Conservation (phyloP, 2,797 vertebrate genomes). For the Aphelocoma californica region DNA sequence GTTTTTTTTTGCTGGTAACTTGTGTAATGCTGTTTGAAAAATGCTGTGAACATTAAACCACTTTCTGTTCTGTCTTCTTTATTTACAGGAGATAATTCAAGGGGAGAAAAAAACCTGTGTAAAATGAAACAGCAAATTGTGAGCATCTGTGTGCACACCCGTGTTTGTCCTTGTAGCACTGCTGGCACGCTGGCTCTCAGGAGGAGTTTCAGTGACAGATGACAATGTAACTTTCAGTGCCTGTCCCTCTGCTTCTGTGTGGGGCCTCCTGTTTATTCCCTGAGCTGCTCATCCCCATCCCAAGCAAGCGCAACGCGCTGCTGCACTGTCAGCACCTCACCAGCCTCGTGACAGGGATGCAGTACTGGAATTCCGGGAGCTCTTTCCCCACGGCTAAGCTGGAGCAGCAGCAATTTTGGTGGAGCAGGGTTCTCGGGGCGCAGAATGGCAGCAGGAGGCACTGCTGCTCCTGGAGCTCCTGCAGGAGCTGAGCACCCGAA, state of each 20-base stretch:
- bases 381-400: not conserved
- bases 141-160: not conserved
- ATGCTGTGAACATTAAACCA: not conserved
- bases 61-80: not conserved
- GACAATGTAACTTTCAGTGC: not conserved
- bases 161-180: accelerated
- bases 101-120: not conserved
- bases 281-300: conserved; percentile 5
- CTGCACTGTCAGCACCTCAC: conserved; percentile 13
- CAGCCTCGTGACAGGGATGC: not conserved
- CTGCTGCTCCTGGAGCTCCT: conserved; percentile 16
- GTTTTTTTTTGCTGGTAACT: not conserved
- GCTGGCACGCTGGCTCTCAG: not conserved
- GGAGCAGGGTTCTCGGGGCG: accelerated
- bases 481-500: conserved; percentile 31
- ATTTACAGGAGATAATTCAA: not conserved
- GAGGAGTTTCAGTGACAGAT: not conserved
- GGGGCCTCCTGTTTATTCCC: not conserved
- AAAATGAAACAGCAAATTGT: not conserved
- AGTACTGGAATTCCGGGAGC: conserved; percentile 45
- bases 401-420: not conserved
- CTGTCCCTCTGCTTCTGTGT: not conserved
- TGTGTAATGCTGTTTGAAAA: not conserved
- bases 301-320: conserved; percentile 38
- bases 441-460: not conserved